Evolutionary conservation across 2,888 invertebrate genomes (phyloP).

Genomic region (Deroplatys truncata): DNA sequence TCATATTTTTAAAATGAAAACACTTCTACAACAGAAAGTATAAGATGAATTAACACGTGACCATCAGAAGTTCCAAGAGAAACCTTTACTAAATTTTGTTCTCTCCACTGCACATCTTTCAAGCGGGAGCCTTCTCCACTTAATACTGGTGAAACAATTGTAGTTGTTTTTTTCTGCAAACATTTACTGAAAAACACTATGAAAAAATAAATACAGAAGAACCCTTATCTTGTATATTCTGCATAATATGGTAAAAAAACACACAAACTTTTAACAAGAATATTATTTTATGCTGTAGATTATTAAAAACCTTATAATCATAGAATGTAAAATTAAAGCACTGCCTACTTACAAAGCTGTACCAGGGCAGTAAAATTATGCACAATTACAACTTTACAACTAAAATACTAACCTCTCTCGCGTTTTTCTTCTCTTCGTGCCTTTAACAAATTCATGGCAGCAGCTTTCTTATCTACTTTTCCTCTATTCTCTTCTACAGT

Average conservation of each 20-base stretch:
- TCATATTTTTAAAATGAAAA: too few relatives aligned
- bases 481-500: constrained; percentile 84
- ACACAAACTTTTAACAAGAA: too few relatives aligned
- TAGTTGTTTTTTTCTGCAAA: background rate
- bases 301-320: too few relatives aligned
- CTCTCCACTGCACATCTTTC: background rate
- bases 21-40: too few relatives aligned
- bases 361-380: background rate
- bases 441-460: constrained; percentile 88
- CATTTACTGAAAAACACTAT: background rate
- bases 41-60: background rate
- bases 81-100: background rate
- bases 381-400: background rate
- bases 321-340: too few relatives aligned
- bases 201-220: too few relatives aligned
- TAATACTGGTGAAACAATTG: background rate
- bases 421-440: constrained; percentile 88
- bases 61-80: too few relatives aligned
- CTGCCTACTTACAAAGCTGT: too few relatives aligned
- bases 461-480: constrained; percentile 77
- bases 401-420: constrained; percentile 53
- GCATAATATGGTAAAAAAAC: too few relatives aligned
- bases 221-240: too few relatives aligned
- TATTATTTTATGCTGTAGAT: too few relatives aligned
- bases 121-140: background rate